Conservation (phyloP, 2,888 invertebrate genomes). For the Caenorhabditis uteleia region DNA sequence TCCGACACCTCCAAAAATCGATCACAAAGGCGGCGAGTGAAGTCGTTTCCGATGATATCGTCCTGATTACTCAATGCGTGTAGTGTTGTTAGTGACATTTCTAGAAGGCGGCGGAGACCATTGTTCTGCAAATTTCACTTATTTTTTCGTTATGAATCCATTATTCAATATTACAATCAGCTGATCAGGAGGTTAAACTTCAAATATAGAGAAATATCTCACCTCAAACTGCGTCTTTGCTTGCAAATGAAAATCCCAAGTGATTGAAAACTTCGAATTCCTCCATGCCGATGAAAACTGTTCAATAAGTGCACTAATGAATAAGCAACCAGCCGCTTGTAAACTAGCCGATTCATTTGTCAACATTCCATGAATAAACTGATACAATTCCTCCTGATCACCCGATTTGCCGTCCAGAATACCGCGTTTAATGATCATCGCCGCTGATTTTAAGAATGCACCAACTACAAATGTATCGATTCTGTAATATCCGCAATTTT, state of each 20-base stretch:
- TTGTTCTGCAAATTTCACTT: constrained; percentile 66
- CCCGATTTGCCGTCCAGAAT: constrained; percentile 77
- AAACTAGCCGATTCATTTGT: constrained; percentile 77
- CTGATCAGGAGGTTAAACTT: neutral
- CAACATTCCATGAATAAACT: constrained; percentile 79
- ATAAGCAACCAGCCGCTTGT: constrained; percentile 84
- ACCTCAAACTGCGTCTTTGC: constrained; percentile 85
- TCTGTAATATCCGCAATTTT: constrained; percentile 68
- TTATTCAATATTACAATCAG: neutral
- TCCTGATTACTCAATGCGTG: constrained; percentile 63
- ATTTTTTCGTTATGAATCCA: neutral
- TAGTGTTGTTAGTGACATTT: constrained; percentile 77
- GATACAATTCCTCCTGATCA: constrained; percentile 74
- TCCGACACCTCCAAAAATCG: constrained; percentile 75
- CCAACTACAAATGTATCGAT: constrained; percentile 56
- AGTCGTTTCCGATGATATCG: constrained; percentile 44
- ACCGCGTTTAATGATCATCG: constrained; percentile 85
- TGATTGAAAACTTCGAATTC: constrained; percentile 84
- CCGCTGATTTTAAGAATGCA: constrained; percentile 77
- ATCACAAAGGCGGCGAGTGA: constrained; percentile 42
- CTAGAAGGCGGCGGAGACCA: constrained; percentile 82
- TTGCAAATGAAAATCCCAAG: constrained; percentile 86
- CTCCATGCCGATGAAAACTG: constrained; percentile 86
- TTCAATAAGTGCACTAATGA: constrained; percentile 84
- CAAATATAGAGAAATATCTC: constrained; percentile 15